Conservation (phyloP, 1,140 invertebrate species). For the Myzus persicae region DNA sequence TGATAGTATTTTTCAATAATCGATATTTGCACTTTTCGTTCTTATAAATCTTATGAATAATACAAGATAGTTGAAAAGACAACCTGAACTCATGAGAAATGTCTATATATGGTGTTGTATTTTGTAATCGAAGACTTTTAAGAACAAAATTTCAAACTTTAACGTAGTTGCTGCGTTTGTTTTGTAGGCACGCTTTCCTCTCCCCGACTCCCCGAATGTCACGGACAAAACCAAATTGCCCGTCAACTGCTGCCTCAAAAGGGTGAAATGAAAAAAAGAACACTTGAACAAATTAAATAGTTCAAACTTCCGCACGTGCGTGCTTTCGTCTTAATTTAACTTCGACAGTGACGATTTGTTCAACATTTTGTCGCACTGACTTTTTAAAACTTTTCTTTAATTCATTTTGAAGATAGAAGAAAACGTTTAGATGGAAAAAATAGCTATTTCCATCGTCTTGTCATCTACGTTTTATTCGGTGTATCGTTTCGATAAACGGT, state of each 20-base stretch:
- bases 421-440: not conserved
- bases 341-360: not conserved
- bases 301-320: conserved; percentile 25
- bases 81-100: not conserved
- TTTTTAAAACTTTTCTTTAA: conserved; percentile 28
- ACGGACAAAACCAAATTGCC: not conserved
- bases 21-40: not conserved
- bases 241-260: not conserved
- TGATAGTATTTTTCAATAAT: not conserved
- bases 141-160: conserved; percentile 7
- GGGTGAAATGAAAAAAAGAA: conserved; percentile 35
- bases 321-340: conserved; percentile 37
- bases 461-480: not conserved
- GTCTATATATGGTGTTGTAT: not conserved
- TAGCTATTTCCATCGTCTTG: not conserved
- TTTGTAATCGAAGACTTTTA: conserved; percentile 5
- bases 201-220: no score
- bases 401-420: not conserved
- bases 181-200: not conserved
- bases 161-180: not conserved
- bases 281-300: conserved; percentile 39
- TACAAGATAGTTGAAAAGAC: not conserved
- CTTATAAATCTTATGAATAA: not conserved
- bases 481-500: conserved; percentile 5
- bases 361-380: conserved; percentile 20